These are phyloP conservation scores for Drosophila kuntzei DNA, from an alignment of 2,888 invertebrate genomes.

Conservation along the genomic window DNA sequence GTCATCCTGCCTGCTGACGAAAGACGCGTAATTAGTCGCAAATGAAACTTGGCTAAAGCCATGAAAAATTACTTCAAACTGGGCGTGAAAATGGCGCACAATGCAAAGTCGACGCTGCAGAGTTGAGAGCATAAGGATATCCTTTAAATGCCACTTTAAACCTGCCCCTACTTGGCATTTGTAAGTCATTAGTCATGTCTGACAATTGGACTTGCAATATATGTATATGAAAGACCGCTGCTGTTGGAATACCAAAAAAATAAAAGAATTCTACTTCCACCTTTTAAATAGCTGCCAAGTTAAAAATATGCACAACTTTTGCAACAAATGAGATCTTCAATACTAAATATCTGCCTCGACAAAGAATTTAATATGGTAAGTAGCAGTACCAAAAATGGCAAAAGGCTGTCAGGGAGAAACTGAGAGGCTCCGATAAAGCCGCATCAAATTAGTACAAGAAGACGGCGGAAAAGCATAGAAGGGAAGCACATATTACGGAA, in stretches of 20 bases:
- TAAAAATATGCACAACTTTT: neutral
- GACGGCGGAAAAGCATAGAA: neutral
- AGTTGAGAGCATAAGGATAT: slow-evolving; percentile 2
- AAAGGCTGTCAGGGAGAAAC: slow-evolving; percentile 28
- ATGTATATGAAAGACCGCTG: slow-evolving; percentile 7
- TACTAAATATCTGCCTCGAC: slow-evolving; percentile 63
- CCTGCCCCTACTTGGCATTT: slow-evolving; percentile 15
- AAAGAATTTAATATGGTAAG: slow-evolving; percentile 73
- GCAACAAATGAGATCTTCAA: slow-evolving; percentile 16
- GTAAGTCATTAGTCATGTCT: slow-evolving; percentile 56
- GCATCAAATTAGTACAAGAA: slow-evolving; percentile 31
- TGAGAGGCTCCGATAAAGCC: slow-evolving; percentile 30
- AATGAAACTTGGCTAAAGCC: slow-evolving; percentile 57
- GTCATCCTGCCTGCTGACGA: slow-evolving; percentile 36
- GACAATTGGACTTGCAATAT: slow-evolving; percentile 58
- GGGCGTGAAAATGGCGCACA: slow-evolving; percentile 66
- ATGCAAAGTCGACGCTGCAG: slow-evolving; percentile 9
- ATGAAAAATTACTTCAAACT: slow-evolving; percentile 76
- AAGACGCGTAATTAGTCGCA: slow-evolving; percentile 67
- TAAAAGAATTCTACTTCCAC: slow-evolving; percentile 7
- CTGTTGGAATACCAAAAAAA: slow-evolving; percentile 6
- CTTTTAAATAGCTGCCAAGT: slow-evolving; percentile 50
- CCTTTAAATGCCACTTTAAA: slow-evolving; percentile 9
- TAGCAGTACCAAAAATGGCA: neutral
- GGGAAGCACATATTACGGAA: slow-evolving; percentile 50